Conservation (phyloP, 1,140 invertebrate species). For the Portunus trituberculatus region DNA sequence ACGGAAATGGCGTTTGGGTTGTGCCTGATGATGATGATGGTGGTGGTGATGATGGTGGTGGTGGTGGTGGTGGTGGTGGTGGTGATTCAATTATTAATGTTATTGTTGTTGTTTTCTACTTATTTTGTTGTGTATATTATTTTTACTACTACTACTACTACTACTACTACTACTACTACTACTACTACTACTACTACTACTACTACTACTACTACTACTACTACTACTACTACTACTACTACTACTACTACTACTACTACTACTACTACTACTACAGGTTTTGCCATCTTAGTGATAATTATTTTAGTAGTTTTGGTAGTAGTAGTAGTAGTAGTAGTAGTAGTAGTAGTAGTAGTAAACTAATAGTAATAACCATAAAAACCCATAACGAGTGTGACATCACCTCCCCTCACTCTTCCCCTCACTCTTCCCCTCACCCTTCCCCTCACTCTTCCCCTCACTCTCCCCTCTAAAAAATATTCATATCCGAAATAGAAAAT, state of each 20-base stretch:
- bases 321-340: too few relatives aligned
- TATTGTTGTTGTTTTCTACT: not conserved
- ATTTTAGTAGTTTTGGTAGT: too few relatives aligned
- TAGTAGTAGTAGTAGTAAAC: too few relatives aligned
- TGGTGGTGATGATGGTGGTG: too few relatives aligned
- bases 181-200: slow-evolving; percentile 27
- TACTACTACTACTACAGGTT: slow-evolving; percentile 35
- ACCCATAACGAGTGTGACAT: too few relatives aligned
- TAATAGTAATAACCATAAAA: too few relatives aligned
- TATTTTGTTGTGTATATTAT: not conserved
- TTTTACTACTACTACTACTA: slow-evolving; percentile 14
- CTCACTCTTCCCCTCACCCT: not conserved
- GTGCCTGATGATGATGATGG: too few relatives aligned
- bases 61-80: too few relatives aligned
- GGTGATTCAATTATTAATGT: too few relatives aligned
- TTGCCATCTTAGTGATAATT: too few relatives aligned
- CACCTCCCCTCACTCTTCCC: not conserved
- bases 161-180: slow-evolving; percentile 10
- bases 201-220: slow-evolving; percentile 33
- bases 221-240: slow-evolving; percentile 48
- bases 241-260: slow-evolving; percentile 49
- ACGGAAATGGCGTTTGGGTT: not conserved
- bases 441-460: not conserved
- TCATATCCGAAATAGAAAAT: not conserved
- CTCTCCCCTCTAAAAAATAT: not conserved